Conservation (phyloP, 2,888 invertebrate genomes). For the Adineta ricciae region DNA sequence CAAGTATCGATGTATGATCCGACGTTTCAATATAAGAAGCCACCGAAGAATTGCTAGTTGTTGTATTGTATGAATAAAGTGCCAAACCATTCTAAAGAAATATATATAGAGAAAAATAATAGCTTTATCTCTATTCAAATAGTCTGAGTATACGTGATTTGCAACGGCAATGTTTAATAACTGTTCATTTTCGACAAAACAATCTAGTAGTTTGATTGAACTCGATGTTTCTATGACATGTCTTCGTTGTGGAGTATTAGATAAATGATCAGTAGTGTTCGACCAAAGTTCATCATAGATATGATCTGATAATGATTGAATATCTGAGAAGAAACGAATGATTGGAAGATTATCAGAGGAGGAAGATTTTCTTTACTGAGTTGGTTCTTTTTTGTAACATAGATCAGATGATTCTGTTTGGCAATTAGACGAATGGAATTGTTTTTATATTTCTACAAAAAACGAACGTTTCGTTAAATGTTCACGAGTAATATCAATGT, state of each 20-base stretch:
- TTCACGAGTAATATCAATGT: neutral
- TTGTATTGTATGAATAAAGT: neutral
- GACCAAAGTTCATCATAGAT: neutral
- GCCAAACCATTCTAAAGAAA: neutral
- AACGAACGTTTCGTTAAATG: neutral
- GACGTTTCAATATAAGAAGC: neutral
- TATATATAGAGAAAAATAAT: neutral
- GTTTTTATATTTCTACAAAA: neutral
- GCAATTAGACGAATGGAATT: neutral
- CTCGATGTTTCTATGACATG: neutral
- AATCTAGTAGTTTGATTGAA: neutral
- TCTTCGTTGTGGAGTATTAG: neutral
- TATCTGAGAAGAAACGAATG: neutral
- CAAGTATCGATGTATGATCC: neutral
- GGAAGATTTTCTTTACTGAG: neutral
- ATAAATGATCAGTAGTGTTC: constrained; percentile 3
- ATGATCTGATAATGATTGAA: neutral
- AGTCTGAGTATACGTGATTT: neutral
- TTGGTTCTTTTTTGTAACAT: neutral
- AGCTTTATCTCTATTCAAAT: too few species aligned
- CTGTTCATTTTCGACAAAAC: neutral
- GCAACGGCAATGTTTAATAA: neutral
- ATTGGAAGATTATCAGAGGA: too few species aligned
- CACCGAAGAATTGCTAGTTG: neutral
- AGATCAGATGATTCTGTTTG: neutral